Conservation (phyloP, 2,113 vertebrate species). For the Myrmecophaga tridactyla region DNA sequence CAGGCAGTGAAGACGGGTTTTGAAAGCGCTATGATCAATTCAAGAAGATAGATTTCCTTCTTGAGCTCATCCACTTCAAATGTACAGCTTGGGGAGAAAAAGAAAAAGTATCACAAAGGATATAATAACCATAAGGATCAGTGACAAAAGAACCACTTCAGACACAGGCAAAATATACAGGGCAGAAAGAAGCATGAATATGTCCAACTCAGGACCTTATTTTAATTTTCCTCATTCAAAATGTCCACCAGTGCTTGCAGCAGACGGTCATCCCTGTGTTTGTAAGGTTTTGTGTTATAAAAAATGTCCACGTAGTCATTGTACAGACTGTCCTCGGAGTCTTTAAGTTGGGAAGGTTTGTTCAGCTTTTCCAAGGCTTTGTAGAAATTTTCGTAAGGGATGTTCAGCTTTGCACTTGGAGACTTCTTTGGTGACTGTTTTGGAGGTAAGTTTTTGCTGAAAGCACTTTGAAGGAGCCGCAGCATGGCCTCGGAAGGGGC, state of each 20-base stretch:
- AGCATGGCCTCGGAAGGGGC: slow-evolving; percentile 86
- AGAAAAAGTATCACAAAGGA: slow-evolving; percentile 13
- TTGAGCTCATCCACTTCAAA: slow-evolving; percentile 57
- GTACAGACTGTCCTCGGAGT: slow-evolving; percentile 88
- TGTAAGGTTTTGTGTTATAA: slow-evolving; percentile 92
- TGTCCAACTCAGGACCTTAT: slow-evolving; percentile 75
- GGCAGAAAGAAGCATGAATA: slow-evolving; percentile 67
- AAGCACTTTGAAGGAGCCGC: slow-evolving; percentile 90
- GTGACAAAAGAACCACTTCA: slow-evolving; percentile 72
- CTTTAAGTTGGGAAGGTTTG: slow-evolving; percentile 83
- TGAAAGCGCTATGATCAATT: slow-evolving; percentile 61
- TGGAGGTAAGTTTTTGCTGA: slow-evolving; percentile 85
- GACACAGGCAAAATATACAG: slow-evolving; percentile 67
- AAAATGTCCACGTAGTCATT: slow-evolving; percentile 94
- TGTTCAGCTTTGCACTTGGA: slow-evolving; percentile 77
- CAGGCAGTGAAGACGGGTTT: slow-evolving; percentile 61
- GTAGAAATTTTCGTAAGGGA: slow-evolving; percentile 90
- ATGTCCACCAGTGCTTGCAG: slow-evolving; percentile 94
- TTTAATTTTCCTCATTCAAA: slow-evolving; percentile 86
- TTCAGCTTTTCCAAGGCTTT: slow-evolving; percentile 92
- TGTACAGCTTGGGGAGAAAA: slow-evolving; percentile 59
- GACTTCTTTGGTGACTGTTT: slow-evolving; percentile 78
- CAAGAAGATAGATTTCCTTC: slow-evolving; percentile 50
- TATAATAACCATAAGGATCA: slow-evolving; percentile 69
- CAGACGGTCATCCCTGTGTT: slow-evolving; percentile 94